Base-by-base conservation (phyloP, 1,140 invertebrate genomes). In the Drosophila leontia region DNA sequence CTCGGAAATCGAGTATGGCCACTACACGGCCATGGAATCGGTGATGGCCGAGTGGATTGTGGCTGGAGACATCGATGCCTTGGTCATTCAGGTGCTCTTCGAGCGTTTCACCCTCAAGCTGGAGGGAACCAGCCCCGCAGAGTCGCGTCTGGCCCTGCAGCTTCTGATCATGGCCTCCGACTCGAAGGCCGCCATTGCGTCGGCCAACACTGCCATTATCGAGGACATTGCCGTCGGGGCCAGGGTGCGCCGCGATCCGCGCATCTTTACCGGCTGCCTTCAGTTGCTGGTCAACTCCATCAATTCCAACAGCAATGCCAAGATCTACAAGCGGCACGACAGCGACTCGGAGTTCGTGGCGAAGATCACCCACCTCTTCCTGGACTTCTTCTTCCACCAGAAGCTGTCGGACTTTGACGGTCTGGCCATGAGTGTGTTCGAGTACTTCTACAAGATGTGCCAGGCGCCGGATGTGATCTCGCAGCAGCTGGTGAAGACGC, bases 21-120 rank as follows among this genome's bases (percentile, higher is more conserved):
- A 97, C 74, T 93, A 95, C 56, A 94, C 95, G 32, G 97, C 96
- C 15, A 93, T 98, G 32, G 94, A 96, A 62, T 94, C 95, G 67
- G 93, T 98, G 39, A 94, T 97, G 17, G 86, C 91, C 34, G 94
- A 95, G 62, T 98, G 95, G 95, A 93, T 95, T 45, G 93, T 91
- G 44, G 94, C 93, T 29, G 95, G 94, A 0, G 95, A 97, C 55
- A 93, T 95, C 65, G 93, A 93, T 9, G 92, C 93, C 0, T 71
- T 92, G 2, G 88, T 94, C 23, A 94, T 95, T 79, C 94, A 94
- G 94, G 94, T 97, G 12, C 93, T 98, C 37, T 98, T 96, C 96
- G 96, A 98, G 92, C 95, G 95, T 63, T 98, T 97, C 90, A 94
- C 96, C 0, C 94, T 96, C 78, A 97, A 96, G 84, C 94, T 96